A percentile compares a stretch with the other conserved stretches of the same genome.
Evolutionary conservation across 2,888 invertebrate genomes (phyloP).

Genomic region (Drosophila subsilvestris): DNA sequence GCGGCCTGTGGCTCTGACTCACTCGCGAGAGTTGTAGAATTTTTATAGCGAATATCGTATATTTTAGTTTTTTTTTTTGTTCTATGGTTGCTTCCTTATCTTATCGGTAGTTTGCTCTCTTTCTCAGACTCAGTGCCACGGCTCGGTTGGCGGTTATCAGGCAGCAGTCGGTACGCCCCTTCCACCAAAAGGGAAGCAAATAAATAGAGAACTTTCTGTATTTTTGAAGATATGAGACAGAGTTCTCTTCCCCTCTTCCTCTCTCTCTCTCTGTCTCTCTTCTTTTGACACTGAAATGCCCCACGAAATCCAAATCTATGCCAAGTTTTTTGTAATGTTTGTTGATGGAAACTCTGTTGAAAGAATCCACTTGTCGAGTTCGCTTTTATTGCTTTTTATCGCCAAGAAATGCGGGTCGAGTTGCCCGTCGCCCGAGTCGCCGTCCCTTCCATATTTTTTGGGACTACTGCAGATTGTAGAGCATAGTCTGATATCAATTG

Average conservation of each 20-base stretch:
- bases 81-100: constrained; percentile 22
- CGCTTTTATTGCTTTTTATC: constrained; percentile 43
- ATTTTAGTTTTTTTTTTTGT: constrained; percentile 29
- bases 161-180: not conserved
- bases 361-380: constrained; percentile 28
- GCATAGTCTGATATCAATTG: constrained; percentile 1
- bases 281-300: constrained; percentile 10
- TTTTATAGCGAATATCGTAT: constrained; percentile 16
- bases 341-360: constrained; percentile 14
- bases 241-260: not conserved
- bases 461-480: not conserved
- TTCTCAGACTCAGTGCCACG: constrained; percentile 25
- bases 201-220: constrained; percentile 22
- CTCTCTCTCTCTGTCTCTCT: constrained; percentile 15
- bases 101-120: constrained; percentile 20
- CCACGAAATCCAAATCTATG: constrained; percentile 38
- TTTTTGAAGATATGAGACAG: constrained; percentile 20
- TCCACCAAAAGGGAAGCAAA: constrained; percentile 8
- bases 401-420: constrained; percentile 45
- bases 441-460: not conserved
- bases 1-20: constrained; percentile 27
- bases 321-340: constrained; percentile 46
- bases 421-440: too few species aligned
- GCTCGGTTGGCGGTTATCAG: constrained; percentile 19
- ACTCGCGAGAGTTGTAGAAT: constrained; percentile 12